Evolutionary conservation across 2,113 vertebrate genomes (phyloP).

Genomic region (Colinus virginianus): DNA sequence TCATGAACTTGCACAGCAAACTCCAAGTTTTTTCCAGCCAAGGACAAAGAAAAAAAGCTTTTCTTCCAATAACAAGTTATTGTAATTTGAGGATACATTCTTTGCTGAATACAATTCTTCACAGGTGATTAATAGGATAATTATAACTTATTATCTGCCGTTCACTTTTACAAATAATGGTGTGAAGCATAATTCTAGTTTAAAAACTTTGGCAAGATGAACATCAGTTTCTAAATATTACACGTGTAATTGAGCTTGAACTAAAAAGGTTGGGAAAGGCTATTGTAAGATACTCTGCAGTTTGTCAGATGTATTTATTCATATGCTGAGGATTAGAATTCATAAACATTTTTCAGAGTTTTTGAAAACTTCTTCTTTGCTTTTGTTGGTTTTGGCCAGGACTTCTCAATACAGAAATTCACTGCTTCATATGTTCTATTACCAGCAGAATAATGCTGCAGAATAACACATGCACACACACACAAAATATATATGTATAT

Average conservation of each 20-base stretch:
- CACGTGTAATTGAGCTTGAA: constrained; percentile 81
- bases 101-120: constrained; percentile 59
- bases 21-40: not conserved
- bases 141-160: constrained; percentile 79
- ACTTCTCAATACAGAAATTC: constrained; percentile 69
- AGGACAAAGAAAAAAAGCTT: not conserved
- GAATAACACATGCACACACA: not conserved
- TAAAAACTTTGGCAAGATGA: constrained; percentile 62
- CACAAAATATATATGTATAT: too few relatives aligned
- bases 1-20: not conserved
- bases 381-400: constrained; percentile 82
- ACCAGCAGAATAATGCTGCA: constrained; percentile 55
- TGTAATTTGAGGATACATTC: constrained; percentile 70
- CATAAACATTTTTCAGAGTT: constrained; percentile 82
- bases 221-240: constrained; percentile 65
- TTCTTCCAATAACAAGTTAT: constrained; percentile 57
- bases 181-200: constrained; percentile 37
- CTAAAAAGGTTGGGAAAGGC: constrained; percentile 81
- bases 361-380: constrained; percentile 75
- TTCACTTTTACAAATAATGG: constrained; percentile 73
- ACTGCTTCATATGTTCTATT: constrained; percentile 61
- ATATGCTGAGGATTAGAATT: constrained; percentile 87
- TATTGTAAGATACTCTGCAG: constrained; percentile 78
- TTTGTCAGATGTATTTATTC: constrained; percentile 88
- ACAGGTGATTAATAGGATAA: constrained; percentile 81